These are phyloP conservation scores for Paralinhomoeus sp. DNA, from an alignment of 2,888 invertebrate genomes.

Conservation along the genomic window DNA sequence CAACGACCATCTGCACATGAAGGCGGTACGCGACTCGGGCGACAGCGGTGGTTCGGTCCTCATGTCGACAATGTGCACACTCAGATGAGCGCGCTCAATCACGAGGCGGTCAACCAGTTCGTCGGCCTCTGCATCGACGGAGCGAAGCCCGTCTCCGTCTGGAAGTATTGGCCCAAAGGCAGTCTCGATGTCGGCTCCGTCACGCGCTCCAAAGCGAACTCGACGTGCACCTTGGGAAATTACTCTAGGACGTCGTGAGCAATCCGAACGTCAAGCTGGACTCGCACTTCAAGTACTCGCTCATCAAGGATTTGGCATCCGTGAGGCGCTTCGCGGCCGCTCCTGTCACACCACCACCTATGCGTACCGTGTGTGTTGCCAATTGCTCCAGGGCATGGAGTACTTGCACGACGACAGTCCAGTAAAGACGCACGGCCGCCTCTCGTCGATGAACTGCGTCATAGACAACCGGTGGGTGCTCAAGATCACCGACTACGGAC, in stretches of 20 bases:
- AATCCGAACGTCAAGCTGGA: background rate
- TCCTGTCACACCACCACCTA: too few relatives aligned
- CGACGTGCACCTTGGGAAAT: too few relatives aligned
- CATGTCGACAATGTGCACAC: background rate
- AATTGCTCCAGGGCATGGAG: background rate
- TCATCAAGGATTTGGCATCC: background rate
- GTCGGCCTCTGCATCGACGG: conserved; percentile 1
- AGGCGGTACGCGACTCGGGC: background rate
- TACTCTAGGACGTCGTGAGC: background rate
- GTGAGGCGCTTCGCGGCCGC: background rate
- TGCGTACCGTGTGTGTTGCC: too few relatives aligned
- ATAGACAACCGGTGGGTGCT: background rate
- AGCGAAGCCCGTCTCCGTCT: background rate
- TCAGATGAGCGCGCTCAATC: background rate
- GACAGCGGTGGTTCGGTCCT: background rate
- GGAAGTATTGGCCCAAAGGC: background rate
- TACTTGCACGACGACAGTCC: background rate
- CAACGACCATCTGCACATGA: conserved; percentile 1
- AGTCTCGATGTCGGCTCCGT: too few relatives aligned
- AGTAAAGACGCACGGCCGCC: background rate
- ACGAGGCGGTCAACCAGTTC: background rate
- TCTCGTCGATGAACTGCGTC: background rate
- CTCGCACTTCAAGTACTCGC: background rate
- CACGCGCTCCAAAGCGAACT: too few relatives aligned
- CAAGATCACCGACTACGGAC: conserved; percentile 1